phyloP scores from a whole-genome alignment of 2,888 invertebrate genomes.

The Rotaria sp. region DNA sequence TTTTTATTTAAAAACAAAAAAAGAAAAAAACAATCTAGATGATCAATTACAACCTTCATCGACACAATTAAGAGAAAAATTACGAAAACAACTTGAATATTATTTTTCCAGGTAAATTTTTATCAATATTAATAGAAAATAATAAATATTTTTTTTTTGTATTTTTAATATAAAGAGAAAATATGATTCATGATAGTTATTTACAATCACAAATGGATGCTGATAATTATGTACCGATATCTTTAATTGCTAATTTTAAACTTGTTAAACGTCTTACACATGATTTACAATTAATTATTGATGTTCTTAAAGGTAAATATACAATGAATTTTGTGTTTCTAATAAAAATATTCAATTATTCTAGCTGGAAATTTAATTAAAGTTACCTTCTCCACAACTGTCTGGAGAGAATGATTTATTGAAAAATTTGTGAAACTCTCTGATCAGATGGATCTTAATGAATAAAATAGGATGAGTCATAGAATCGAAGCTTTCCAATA shows the following conservation, averaged over 20 bases:
- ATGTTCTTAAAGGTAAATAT: constrained; percentile 7
- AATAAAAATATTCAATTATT: no score
- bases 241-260: not conserved
- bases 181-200: constrained; percentile 6
- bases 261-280: not conserved
- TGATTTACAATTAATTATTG: constrained; percentile 3
- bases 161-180: not conserved
- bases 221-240: constrained; percentile 7
- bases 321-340: no score
- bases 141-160: not conserved
- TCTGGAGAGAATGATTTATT: no score
- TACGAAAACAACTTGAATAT: constrained; percentile 24
- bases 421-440: no score
- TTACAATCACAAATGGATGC: constrained; percentile 25
- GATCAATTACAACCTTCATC: not conserved
- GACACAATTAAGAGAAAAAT: not conserved
- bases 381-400: no score
- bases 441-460: no score
- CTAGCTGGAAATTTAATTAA: no score
- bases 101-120: constrained; percentile 3
- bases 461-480: no score
- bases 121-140: not conserved
- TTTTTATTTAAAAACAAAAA: not conserved
- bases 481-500: no score
- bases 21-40: not conserved